Base-by-base conservation (phyloP, 1,140 invertebrate species). In the Leptonema lineaticorne region DNA sequence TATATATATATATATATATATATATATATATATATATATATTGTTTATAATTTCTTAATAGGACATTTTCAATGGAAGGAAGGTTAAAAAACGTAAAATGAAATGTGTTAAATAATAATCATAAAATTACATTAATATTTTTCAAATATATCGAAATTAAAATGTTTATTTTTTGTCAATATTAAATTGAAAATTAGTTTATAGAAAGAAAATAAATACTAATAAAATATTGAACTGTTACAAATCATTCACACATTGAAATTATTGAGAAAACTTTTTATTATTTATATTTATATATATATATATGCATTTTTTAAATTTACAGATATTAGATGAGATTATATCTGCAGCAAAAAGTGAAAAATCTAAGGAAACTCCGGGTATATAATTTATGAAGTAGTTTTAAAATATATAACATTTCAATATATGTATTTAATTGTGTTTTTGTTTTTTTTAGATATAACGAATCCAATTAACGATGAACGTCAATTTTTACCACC, bases 401-500 rank as follows among this genome's bases (percentile, higher is more conserved):
- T 50, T 18, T 24, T 50, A 16, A 24, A 8, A 50, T 50, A 50
- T 33, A 11, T 5, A 6, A 33, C 30, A 33, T 33, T 33, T 33
- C 11, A 6, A 41, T 41, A 41, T 16, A 45, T 41, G 1, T 41
- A 33, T 63, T 3, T 22, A 18, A 11, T 41, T 63, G 8, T 18
- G 2, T 7, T 41, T 37, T 33, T 26, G 14, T 63, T 11, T 63
- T 16, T 29, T 64, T 24, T 20, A 41, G 14, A 46, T 4, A n/a
- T 14, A 26, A 8, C 18, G 20, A 20, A 8, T 48, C 9, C 16
- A 28, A n/a, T 20, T 37, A 11, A 11, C 22, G 18, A 26, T 2
- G n/a, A 33, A 48, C 41, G 22, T 53, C 56, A 63, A 65, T 29
- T n/a, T 29, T 65, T 41, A 60, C 28, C 7, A 59, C 58, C 62